Evolutionary conservation across 2,797 vertebrate species (phyloP).

Genomic region (Sebastiscus tertius): DNA sequence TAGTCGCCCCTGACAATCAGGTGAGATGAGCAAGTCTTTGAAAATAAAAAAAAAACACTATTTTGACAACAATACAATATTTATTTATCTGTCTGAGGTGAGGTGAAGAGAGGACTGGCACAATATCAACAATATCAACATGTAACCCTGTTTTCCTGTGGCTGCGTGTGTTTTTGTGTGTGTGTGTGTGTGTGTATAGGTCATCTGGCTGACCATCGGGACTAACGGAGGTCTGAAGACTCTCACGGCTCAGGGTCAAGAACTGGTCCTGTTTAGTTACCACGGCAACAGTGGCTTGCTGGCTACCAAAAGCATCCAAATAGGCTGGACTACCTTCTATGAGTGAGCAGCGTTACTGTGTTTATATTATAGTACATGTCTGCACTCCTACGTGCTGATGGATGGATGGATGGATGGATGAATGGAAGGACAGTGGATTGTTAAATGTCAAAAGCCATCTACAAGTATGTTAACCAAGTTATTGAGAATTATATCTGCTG

Average conservation of each 20-base stretch:
- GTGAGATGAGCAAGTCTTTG: constrained; percentile 81
- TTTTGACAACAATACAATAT: background rate
- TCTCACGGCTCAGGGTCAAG: constrained; percentile 95
- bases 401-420: background rate
- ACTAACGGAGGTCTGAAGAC: constrained; percentile 96
- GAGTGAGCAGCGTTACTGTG: constrained; percentile 87
- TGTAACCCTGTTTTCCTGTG: background rate
- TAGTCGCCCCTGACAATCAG: constrained; percentile 97
- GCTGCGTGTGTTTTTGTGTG: background rate
- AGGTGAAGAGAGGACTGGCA: background rate
- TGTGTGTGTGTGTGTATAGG: constrained; percentile 60
- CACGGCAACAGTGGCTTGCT: constrained; percentile 96
- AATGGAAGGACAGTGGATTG: background rate
- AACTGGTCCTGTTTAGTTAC: constrained; percentile 95
- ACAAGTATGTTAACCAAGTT: background rate
- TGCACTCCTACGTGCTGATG: background rate
- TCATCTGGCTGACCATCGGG: constrained; percentile 97
- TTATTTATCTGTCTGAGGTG: background rate
- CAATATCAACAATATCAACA: background rate
- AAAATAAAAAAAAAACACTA: background rate
- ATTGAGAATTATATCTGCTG: background rate
- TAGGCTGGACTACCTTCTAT: constrained; percentile 98
- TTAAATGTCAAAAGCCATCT: background rate
- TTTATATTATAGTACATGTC: background rate
- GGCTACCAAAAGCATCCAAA: constrained; percentile 98